A percentile compares a stretch with the other conserved stretches of the same genome.
phyloP scores from a whole-genome alignment of 2,113 vertebrate genomes.

The Tricholaema leucomelas region DNA sequence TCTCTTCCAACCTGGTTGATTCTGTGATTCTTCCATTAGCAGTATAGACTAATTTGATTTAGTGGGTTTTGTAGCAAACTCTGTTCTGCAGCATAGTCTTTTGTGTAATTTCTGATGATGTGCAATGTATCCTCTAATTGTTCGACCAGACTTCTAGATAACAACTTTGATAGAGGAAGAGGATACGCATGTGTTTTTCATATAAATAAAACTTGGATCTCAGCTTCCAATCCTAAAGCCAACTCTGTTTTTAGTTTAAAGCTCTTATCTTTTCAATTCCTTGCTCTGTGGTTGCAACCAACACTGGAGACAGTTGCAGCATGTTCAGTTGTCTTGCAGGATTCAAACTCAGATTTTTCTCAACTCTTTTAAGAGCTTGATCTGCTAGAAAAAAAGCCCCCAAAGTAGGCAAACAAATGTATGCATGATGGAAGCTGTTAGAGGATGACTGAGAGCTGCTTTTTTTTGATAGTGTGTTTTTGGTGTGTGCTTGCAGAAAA shows the following conservation, averaged over 20 bases:
- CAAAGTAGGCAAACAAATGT: neutral
- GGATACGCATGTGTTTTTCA: neutral
- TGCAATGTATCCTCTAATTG: constrained; percentile 37
- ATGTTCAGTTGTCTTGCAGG: neutral
- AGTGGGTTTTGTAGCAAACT: neutral
- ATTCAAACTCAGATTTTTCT: neutral
- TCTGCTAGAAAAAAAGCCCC: neutral
- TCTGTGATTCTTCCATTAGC: neutral
- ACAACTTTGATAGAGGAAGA: neutral
- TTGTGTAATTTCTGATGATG: constrained; percentile 10
- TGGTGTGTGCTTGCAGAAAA: neutral
- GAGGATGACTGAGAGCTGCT: neutral
- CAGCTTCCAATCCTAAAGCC: neutral
- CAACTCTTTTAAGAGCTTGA: neutral
- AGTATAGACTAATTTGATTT: neutral
- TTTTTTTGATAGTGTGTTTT: neutral
- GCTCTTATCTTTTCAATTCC: neutral
- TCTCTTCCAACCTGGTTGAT: no score
- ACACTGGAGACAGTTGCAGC: neutral
- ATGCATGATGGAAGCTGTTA: neutral
- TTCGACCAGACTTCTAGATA: constrained; percentile 6
- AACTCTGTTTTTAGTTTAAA: neutral
- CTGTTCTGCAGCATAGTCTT: neutral
- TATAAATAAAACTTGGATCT: constrained; percentile 25
- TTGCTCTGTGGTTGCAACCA: neutral